Percentiles rank a stretch among this genome's conserved stretches.
phyloP scores from a whole-genome alignment of 1,140 invertebrate genomes.

The Cyclina sinensis region DNA sequence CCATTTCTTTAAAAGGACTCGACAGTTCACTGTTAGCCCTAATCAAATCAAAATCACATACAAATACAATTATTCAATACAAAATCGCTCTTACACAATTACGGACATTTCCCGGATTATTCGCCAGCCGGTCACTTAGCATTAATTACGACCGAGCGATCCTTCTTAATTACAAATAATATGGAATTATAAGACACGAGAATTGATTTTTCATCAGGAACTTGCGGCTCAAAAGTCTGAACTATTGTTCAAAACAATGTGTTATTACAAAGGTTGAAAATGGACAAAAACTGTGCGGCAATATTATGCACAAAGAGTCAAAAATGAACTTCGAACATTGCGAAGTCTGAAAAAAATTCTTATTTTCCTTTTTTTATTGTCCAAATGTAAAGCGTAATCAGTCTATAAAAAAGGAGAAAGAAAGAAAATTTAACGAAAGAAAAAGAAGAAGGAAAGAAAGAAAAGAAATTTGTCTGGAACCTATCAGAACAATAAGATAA shows the following conservation, averaged over 20 bases:
- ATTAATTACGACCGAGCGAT: constrained; percentile 52
- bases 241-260: not conserved
- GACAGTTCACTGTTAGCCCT: constrained; percentile 24
- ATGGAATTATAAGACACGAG: constrained; percentile 54
- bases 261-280: not conserved
- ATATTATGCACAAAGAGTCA: too few relatives aligned
- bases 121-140: constrained; percentile 46
- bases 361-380: too few relatives aligned
- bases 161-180: constrained; percentile 57
- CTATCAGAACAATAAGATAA: too few relatives aligned
- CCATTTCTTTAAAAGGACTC: constrained; percentile 69
- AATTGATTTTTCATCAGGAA: constrained; percentile 36
- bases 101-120: constrained; percentile 29
- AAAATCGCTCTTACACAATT: constrained; percentile 61
- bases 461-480: too few relatives aligned
- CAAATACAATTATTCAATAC: constrained; percentile 68
- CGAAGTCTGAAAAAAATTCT: too few relatives aligned
- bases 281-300: too few relatives aligned
- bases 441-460: too few relatives aligned
- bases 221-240: not conserved
- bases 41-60: constrained; percentile 63
- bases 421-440: too few relatives aligned
- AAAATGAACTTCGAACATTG: too few relatives aligned
- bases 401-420: too few relatives aligned
- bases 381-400: too few relatives aligned